Conservation (phyloP, 2,797 vertebrate genomes). For the Alca torda region DNA sequence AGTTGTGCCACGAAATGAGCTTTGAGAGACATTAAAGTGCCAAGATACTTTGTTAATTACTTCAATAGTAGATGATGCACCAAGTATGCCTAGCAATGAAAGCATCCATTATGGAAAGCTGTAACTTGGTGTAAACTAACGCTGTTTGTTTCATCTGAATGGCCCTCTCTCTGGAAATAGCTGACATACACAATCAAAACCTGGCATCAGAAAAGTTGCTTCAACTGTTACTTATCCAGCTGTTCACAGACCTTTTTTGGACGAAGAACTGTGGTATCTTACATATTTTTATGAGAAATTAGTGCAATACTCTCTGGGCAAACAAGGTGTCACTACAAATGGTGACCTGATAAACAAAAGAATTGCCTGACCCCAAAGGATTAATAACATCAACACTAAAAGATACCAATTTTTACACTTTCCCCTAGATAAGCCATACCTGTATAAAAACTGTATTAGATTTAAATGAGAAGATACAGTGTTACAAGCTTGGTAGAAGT, state of each 20-base stretch:
- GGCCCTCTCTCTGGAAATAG: neutral
- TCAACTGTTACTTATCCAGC: neutral
- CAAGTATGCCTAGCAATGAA: neutral
- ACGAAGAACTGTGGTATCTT: neutral
- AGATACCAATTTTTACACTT: neutral
- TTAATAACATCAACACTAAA: neutral
- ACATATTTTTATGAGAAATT: neutral
- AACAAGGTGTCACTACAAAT: neutral
- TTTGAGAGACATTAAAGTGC: conserved; percentile 19
- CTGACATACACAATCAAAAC: neutral
- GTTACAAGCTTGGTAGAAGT: neutral
- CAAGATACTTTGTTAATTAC: conserved; percentile 23
- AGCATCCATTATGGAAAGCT: neutral
- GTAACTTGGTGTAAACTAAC: neutral
- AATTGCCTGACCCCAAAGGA: neutral
- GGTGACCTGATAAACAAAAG: neutral
- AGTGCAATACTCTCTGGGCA: neutral
- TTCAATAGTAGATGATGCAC: conserved; percentile 15
- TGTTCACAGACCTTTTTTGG: neutral
- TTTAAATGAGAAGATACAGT: neutral
- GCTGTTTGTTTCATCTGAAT: neutral
- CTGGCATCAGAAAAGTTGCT: neutral
- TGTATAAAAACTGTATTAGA: neutral
- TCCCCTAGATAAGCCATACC: neutral
- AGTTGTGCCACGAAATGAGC: conserved; percentile 35